Conservation (phyloP, 2,797 vertebrate species). For the Diceros bicornis region DNA sequence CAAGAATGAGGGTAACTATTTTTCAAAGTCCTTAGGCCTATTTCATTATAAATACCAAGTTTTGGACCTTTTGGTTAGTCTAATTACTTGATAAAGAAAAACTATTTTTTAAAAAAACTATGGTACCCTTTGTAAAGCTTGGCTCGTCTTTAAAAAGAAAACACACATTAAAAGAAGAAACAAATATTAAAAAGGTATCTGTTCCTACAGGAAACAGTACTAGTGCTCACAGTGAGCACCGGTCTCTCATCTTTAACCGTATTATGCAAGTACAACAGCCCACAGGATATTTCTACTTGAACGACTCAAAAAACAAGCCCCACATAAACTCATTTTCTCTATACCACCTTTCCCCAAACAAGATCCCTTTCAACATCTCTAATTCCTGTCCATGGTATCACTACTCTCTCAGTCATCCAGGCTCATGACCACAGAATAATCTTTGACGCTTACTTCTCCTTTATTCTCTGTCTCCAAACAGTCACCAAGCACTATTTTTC, state of each 20-base stretch:
- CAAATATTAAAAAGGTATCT: neutral
- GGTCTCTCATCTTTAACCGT: neutral
- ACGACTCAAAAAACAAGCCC: neutral
- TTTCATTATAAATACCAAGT: slow-evolving; percentile 9
- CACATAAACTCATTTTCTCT: slow-evolving; percentile 29
- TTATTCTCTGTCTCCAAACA: neutral
- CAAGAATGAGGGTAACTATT: slow-evolving; percentile 58
- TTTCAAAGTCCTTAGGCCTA: slow-evolving; percentile 18
- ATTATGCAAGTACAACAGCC: neutral
- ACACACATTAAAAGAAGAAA: neutral
- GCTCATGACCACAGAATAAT: neutral
- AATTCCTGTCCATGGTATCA: neutral
- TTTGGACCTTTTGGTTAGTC: neutral
- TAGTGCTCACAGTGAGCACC: neutral
- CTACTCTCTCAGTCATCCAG: neutral
- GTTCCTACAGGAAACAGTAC: neutral
- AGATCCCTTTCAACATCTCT: neutral
- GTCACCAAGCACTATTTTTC: neutral
- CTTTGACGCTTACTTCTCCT: neutral
- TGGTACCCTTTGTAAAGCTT: neutral
- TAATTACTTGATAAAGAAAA: slow-evolving; percentile 43
- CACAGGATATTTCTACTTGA: slow-evolving; percentile 1
- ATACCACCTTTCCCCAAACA: neutral
- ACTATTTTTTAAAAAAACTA: neutral
- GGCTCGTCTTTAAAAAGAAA: neutral